Evolutionary conservation across 1,140 invertebrate genomes (phyloP).

Genomic region (Papilio aristodemus): DNA sequence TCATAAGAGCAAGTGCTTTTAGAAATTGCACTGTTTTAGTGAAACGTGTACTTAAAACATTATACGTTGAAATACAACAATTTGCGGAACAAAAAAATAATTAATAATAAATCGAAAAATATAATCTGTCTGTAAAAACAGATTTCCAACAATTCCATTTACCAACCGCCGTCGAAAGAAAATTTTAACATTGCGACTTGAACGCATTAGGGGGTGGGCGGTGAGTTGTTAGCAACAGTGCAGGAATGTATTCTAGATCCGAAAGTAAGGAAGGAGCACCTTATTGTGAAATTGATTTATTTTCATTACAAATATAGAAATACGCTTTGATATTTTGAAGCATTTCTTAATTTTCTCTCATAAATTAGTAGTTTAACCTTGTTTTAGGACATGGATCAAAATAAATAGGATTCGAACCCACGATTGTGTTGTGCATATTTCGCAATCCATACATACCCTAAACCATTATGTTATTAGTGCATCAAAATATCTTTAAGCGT

Average conservation of each 20-base stretch:
- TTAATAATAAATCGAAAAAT: constrained; percentile 76
- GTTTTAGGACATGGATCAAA: no score
- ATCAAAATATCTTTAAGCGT: no score
- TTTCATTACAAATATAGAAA: neutral
- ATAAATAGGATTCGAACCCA: no score
- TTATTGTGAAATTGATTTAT: constrained; percentile 43
- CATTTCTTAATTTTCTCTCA: neutral
- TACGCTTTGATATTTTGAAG: neutral
- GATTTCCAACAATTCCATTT: constrained; percentile 67
- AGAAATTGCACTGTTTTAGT: constrained; percentile 35
- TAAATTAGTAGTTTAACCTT: no score
- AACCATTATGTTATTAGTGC: no score
- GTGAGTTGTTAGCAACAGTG: constrained; percentile 39
- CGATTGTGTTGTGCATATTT: no score
- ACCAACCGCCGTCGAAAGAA: constrained; percentile 41
- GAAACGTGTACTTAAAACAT: constrained; percentile 56
- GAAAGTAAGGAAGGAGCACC: constrained; percentile 43
- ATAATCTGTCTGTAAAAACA: constrained; percentile 67
- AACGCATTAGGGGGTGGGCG: neutral
- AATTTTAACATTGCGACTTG: constrained; percentile 25
- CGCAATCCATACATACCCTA: no score
- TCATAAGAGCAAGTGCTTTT: neutral
- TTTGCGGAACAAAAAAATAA: constrained; percentile 57
- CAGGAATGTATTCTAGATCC: constrained; percentile 66
- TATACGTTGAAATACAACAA: constrained; percentile 68